Evolutionary conservation across 53 echinoderm and acorn worm species (phyloP).

Genomic region (Actinopyga echinites): DNA sequence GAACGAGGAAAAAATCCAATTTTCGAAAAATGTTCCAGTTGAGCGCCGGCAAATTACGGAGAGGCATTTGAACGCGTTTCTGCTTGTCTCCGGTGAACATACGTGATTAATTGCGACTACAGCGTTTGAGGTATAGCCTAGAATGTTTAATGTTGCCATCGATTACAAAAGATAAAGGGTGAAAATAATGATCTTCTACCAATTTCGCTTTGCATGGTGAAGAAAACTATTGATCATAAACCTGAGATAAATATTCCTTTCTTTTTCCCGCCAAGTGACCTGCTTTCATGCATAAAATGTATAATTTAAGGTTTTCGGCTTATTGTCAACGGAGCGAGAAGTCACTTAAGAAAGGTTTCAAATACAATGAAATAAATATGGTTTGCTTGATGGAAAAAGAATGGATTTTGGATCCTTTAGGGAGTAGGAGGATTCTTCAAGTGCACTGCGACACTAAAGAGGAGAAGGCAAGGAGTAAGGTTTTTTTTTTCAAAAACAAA

Average conservation of each 20-base stretch:
- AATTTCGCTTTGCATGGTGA: constrained; percentile 26
- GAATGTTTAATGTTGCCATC: constrained; percentile 32
- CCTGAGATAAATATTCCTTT: constrained; percentile 22
- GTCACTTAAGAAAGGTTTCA: constrained; percentile 34
- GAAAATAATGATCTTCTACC: constrained; percentile 10
- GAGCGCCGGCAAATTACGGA: constrained; percentile 40
- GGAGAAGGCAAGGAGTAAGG: too few relatives aligned
- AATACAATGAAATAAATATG: constrained; percentile 40
- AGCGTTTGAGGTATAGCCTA: neutral
- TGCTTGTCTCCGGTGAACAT: constrained; percentile 17
- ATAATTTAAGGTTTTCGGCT: constrained; percentile 34
- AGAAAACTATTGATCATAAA: constrained; percentile 29
- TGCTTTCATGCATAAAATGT: constrained; percentile 42
- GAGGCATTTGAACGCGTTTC: constrained; percentile 30
- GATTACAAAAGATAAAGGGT: neutral
- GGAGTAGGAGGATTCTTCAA: neutral
- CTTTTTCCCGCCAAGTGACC: constrained; percentile 39
- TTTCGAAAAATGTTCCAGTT: constrained; percentile 38
- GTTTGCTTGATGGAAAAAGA: constrained; percentile 13
- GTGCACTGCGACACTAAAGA: too few relatives aligned
- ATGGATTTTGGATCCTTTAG: constrained; percentile 7
- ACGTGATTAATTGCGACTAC: constrained; percentile 34
- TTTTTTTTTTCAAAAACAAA: too few relatives aligned
- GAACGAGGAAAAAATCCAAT: constrained; percentile 34
- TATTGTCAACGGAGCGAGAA: constrained; percentile 34